Percentiles rank a stretch among this genome's conserved stretches.
Conservation (phyloP, 2,113 vertebrate genomes). For the Nothocercus nigrocapillus region DNA sequence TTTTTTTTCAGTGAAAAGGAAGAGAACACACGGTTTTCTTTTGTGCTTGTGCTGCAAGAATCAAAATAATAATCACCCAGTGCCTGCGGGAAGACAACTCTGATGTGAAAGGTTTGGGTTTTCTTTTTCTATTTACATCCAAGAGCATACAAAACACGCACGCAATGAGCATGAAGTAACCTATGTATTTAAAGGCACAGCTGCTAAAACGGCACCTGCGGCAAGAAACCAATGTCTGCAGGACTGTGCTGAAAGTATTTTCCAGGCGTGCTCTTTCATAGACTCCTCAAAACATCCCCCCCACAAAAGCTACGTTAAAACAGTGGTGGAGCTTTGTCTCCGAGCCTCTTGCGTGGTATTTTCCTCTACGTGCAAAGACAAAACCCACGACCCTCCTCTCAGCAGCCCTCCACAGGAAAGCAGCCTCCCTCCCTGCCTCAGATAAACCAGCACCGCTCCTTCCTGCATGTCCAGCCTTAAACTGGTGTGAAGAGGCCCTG, state of each 20-base stretch:
- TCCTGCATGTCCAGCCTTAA: background rate
- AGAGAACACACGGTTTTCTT: background rate
- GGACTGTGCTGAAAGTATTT: background rate
- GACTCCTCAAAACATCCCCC: background rate
- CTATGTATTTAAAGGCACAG: background rate
- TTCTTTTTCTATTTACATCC: background rate
- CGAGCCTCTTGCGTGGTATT: fast-evolving
- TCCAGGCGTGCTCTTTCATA: background rate
- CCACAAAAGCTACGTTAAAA: background rate
- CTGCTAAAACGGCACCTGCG: background rate
- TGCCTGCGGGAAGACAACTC: background rate
- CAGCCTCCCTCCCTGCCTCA: background rate
- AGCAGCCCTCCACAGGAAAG: background rate
- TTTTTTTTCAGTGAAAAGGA: background rate
- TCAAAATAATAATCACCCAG: background rate
- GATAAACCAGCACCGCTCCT: background rate
- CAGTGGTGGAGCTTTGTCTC: background rate
- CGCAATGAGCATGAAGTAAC: background rate
- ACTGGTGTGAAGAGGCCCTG: background rate
- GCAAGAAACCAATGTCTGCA: background rate
- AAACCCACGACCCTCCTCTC: background rate
- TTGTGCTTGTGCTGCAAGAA: background rate
- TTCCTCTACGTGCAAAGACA: background rate
- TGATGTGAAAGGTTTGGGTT: background rate
- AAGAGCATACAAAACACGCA: background rate